Conservation (phyloP, 2,113 vertebrate species). For the Pionites leucogaster region DNA sequence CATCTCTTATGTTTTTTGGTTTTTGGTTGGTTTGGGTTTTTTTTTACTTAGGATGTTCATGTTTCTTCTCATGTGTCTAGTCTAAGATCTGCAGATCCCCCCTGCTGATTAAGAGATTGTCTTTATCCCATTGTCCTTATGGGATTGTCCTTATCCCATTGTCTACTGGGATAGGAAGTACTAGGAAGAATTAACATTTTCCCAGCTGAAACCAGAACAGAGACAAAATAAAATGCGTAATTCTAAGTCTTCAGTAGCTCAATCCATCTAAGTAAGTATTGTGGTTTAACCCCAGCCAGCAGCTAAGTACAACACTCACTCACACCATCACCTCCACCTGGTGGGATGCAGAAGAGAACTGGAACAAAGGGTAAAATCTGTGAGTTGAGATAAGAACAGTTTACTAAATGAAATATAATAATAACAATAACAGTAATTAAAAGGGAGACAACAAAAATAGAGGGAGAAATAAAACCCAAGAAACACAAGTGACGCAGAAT, state of each 20-base stretch:
- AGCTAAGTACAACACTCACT: neutral
- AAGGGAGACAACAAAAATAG: neutral
- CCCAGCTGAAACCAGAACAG: neutral
- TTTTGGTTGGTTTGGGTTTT: neutral
- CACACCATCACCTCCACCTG: neutral
- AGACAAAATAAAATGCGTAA: neutral
- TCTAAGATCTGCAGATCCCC: neutral
- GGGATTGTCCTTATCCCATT: neutral
- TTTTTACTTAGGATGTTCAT: neutral
- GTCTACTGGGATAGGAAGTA: neutral
- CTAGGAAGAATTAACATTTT: neutral
- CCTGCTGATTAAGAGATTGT: neutral
- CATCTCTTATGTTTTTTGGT: neutral
- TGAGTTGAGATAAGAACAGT: rapidly evolving
- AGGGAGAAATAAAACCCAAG: neutral
- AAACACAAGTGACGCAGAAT: neutral
- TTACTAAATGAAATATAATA: neutral
- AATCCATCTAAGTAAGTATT: neutral
- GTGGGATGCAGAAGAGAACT: neutral
- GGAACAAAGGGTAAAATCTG: neutral
- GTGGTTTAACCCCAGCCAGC: neutral
- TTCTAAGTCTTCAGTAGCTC: neutral
- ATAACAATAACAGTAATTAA: neutral
- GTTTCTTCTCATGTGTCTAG: neutral
- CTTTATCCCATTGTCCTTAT: neutral